These are phyloP conservation scores for Yasuhikotakia modesta DNA, from an alignment of 2,797 vertebrate species.

Conservation along the genomic window DNA sequence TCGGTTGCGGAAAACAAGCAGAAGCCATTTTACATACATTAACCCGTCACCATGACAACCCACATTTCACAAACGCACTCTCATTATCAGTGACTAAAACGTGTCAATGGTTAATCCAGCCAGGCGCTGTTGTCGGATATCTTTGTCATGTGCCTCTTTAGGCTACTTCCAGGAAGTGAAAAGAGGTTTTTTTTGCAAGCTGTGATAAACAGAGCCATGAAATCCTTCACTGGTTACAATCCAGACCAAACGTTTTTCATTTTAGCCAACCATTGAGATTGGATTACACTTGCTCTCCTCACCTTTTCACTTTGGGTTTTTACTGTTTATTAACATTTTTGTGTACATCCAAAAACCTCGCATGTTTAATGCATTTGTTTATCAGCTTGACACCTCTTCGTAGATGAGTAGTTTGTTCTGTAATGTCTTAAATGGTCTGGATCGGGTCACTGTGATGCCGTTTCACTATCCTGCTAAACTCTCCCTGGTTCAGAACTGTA, in stretches of 20 bases:
- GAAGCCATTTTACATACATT: conserved; percentile 36
- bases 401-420: not conserved
- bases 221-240: conserved; percentile 29
- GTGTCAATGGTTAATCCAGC: conserved; percentile 43
- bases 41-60: conserved; percentile 31
- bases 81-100: conserved; percentile 29
- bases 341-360: not conserved
- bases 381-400: not conserved
- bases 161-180: conserved; percentile 23
- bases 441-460: not conserved
- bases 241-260: not conserved
- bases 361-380: not conserved
- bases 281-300: not conserved
- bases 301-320: not conserved
- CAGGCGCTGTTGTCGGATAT: conserved; percentile 14
- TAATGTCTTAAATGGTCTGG: not conserved
- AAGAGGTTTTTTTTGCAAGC: conserved; percentile 13
- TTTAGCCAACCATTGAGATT: not conserved
- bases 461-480: not conserved
- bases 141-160: not conserved
- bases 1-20: not conserved
- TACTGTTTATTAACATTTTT: no score
- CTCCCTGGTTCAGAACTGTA: not conserved
- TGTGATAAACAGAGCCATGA: conserved; percentile 33
- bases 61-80: conserved; percentile 38